phyloP scores from a whole-genome alignment of 1,140 invertebrate species.

The Ganaspis sp. region DNA sequence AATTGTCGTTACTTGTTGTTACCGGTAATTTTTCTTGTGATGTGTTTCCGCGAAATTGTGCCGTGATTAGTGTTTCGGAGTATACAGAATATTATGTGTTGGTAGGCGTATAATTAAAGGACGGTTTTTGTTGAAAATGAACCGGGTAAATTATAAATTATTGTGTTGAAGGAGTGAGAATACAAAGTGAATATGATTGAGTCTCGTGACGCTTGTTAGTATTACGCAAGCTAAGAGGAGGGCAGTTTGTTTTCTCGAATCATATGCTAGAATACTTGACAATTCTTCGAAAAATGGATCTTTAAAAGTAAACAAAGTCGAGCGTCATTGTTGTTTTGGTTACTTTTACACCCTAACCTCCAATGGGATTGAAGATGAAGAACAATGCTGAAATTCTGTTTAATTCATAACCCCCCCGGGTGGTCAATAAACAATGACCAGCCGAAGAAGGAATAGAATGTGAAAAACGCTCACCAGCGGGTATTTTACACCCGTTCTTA shows the following conservation, averaged over 20 bases:
- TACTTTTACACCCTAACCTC: not conserved
- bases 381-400: no score
- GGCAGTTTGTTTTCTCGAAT: not conserved
- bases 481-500: not conserved
- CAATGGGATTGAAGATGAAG: not conserved
- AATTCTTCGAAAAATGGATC: not conserved
- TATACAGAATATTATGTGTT: no score
- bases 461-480: not conserved
- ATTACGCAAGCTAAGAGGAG: not conserved
- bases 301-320: not conserved
- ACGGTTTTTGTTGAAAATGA: not conserved
- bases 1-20: slow-evolving; percentile 35
- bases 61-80: no score
- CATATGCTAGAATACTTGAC: not conserved
- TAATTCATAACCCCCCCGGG: no score
- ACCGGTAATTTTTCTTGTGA: not conserved
- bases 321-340: not conserved
- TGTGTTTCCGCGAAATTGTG: not conserved
- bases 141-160: not conserved
- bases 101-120: no score
- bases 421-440: no score
- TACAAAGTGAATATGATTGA: not conserved
- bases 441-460: no score
- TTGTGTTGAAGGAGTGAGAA: not conserved
- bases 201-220: slow-evolving; percentile 37